A percentile compares a stretch with the other conserved stretches of the same genome.
Evolutionary conservation across 2,888 invertebrate species (phyloP).

Genomic region (Gerosis bhagava): DNA sequence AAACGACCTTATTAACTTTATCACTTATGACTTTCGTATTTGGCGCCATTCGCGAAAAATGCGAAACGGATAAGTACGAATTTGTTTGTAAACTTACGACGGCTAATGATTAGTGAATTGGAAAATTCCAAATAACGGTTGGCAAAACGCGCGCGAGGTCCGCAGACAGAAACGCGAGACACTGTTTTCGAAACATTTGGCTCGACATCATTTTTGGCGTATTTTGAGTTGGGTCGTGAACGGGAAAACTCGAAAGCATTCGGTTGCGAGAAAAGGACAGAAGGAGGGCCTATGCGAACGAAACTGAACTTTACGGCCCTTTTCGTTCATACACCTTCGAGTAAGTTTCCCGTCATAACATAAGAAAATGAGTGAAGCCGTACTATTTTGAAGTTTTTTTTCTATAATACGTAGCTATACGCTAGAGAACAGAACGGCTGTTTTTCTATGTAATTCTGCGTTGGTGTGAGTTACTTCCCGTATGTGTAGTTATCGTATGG

Average conservation of each 20-base stretch:
- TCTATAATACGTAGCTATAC: conserved; percentile 63
- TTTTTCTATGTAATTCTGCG: conserved; percentile 72
- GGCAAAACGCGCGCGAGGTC: conserved; percentile 66
- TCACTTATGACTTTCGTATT: conserved; percentile 74
- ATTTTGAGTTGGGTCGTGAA: conserved; percentile 79
- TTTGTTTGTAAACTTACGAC: conserved; percentile 78
- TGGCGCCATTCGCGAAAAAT: conserved; percentile 76
- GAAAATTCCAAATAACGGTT: conserved; percentile 83
- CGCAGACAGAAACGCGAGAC: conserved; percentile 72
- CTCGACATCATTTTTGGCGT: conserved; percentile 81
- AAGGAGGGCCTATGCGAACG: conserved; percentile 44
- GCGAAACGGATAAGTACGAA: conserved; percentile 65
- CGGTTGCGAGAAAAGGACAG: conserved; percentile 71
- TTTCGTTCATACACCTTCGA: conserved; percentile 52
- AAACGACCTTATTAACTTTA: conserved; percentile 53
- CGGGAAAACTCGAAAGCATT: conserved; percentile 80
- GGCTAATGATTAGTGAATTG: conserved; percentile 79
- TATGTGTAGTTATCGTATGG: conserved; percentile 64
- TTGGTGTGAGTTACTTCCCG: conserved; percentile 68
- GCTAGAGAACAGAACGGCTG: conserved; percentile 68
- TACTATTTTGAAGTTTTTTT: conserved; percentile 80
- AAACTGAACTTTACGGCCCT: conserved; percentile 62
- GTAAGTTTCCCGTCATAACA: conserved; percentile 55
- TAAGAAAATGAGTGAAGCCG: conserved; percentile 64
- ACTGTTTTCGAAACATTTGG: conserved; percentile 80